Conservation (phyloP, 2,888 invertebrate species). For the Branchellion lobata region DNA sequence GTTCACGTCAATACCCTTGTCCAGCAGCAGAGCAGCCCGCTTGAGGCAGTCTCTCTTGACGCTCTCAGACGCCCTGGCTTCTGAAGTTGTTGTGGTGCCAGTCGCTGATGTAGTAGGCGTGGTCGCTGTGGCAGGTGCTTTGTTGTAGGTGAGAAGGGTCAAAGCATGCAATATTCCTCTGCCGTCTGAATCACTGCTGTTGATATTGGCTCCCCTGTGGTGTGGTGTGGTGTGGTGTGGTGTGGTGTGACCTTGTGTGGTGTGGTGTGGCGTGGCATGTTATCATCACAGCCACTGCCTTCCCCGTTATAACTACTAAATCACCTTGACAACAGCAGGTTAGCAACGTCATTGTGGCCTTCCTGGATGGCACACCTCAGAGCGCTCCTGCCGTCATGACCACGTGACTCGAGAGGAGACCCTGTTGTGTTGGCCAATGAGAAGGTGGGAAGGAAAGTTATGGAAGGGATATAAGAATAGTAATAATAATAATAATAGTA, state of each 20-base stretch:
- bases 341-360: constrained; percentile 68
- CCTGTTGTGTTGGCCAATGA: constrained; percentile 49
- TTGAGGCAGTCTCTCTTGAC: constrained; percentile 45
- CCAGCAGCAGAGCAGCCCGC: constrained; percentile 66
- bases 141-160: constrained; percentile 64
- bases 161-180: constrained; percentile 87
- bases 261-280: too few species aligned
- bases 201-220: constrained; percentile 66
- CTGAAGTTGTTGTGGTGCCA: not conserved
- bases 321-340: constrained; percentile 67
- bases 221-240: too few species aligned
- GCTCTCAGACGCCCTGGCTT: not conserved
- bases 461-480: too few species aligned
- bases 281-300: too few species aligned
- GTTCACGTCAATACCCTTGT: constrained; percentile 55
- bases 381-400: constrained; percentile 70
- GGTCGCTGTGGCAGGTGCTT: not conserved
- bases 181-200: constrained; percentile 87
- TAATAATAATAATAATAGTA: not conserved
- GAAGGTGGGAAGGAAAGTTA: too few species aligned
- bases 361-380: constrained; percentile 74
- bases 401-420: constrained; percentile 68
- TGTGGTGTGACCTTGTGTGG: too few species aligned
- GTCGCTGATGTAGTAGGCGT: too few species aligned
- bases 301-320: too few species aligned